A percentile compares a stretch with the other conserved stretches of the same genome.
Conservation (phyloP, 2,113 vertebrate genomes). For the Oncorhynchus keta region DNA sequence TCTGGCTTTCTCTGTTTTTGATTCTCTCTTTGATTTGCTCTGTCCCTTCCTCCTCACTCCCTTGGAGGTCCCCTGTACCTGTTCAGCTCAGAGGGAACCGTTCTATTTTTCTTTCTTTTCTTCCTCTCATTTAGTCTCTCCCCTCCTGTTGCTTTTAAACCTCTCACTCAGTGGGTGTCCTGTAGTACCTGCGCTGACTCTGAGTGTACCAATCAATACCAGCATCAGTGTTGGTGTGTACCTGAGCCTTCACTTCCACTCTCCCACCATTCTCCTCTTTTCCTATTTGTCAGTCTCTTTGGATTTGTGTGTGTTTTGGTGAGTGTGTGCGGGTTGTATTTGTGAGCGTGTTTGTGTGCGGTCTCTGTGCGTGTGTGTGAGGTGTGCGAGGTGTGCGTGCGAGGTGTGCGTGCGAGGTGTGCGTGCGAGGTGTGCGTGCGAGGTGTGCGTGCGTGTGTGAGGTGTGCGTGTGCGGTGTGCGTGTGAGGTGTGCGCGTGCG, state of each 20-base stretch:
- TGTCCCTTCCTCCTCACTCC: neutral
- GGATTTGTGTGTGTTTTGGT: too few species aligned
- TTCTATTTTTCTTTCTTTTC: neutral
- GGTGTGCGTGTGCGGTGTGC: rapidly evolving
- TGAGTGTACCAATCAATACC: neutral
- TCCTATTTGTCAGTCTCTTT: too few species aligned
- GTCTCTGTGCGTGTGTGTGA: too few species aligned
- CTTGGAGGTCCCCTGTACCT: neutral
- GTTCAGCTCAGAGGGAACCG: neutral
- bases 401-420: too few species aligned
- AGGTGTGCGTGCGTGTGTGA: too few species aligned
- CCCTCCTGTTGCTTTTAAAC: neutral
- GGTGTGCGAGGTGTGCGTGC: too few species aligned
- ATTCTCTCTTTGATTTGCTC: neutral
- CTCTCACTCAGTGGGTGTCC: neutral
- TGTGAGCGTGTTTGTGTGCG: too few species aligned
- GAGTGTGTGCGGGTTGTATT: too few species aligned
- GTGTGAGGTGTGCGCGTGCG: too few species aligned
- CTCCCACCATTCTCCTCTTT: too few species aligned
- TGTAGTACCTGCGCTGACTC: neutral
- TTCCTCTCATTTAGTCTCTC: neutral
- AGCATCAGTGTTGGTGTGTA: neutral
- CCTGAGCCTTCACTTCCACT: too few species aligned
- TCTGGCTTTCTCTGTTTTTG: neutral
- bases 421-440: too few species aligned